Percentiles rank a stretch among this genome's conserved stretches.
These are phyloP conservation scores for Enteromius fasciolatus DNA, from an alignment of 2,797 vertebrate genomes.

Conservation along the genomic window DNA sequence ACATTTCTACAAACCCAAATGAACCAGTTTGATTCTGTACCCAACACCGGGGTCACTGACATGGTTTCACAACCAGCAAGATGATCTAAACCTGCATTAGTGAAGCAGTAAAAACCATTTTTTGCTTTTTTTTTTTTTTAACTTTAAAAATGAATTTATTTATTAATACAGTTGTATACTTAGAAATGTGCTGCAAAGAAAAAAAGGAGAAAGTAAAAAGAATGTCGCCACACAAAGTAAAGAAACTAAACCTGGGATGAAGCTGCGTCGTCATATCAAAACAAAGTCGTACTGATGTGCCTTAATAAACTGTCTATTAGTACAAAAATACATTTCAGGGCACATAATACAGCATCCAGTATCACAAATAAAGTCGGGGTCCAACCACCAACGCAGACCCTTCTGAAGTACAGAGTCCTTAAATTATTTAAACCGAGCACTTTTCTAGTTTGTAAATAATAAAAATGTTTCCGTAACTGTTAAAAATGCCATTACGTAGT, in stretches of 20 bases:
- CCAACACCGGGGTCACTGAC: conserved; percentile 16
- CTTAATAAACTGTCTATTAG: conserved; percentile 99
- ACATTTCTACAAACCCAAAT: conserved; percentile 9
- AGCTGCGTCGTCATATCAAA: conserved; percentile 95
- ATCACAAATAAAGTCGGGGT: conserved; percentile 98
- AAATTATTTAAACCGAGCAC: conserved; percentile 93
- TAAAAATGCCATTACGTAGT: conserved; percentile 93
- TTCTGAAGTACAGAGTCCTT: conserved; percentile 89
- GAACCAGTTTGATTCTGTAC: conserved; percentile 27
- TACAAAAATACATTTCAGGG: conserved; percentile 99
- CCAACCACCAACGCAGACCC: conserved; percentile 90
- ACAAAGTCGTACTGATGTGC: conserved; percentile 95
- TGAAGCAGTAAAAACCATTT: background rate
- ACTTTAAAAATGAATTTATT: conserved; percentile 99
- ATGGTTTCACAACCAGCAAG: conserved; percentile 38
- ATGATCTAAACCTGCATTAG: background rate
- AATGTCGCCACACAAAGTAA: conserved; percentile 86
- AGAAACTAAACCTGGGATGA: conserved; percentile 89
- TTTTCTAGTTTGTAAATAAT: conserved; percentile 84
- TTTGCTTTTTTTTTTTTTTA: conserved; percentile 59
- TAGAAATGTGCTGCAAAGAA: conserved; percentile 96
- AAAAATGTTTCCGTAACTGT: conserved; percentile 92
- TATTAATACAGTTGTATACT: conserved; percentile 92
- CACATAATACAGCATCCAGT: conserved; percentile 97
- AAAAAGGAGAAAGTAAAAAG: conserved; percentile 72